These are phyloP conservation scores for Ferrisia virgata DNA, from an alignment of 2,888 invertebrate genomes.

Conservation along the genomic window DNA sequence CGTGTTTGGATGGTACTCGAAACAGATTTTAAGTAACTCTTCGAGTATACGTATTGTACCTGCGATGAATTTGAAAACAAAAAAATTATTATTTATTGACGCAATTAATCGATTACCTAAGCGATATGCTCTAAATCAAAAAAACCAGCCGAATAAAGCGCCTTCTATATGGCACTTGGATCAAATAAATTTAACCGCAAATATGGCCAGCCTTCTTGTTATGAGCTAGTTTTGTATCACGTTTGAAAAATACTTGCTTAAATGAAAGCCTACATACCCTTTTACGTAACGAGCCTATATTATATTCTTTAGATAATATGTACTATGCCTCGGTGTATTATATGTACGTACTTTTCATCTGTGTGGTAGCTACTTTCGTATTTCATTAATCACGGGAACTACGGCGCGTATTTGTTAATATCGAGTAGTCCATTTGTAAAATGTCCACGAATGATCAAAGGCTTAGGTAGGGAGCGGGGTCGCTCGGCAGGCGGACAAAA, in stretches of 20 bases:
- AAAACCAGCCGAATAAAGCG: neutral
- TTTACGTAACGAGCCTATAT: no score
- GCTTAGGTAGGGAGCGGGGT: neutral
- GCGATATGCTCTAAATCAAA: neutral
- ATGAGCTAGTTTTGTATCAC: neutral
- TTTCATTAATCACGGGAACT: slow-evolving; percentile 37
- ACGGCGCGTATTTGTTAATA: slow-evolving; percentile 17
- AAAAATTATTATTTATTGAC: neutral
- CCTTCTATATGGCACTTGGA: neutral
- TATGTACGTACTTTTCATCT: no score
- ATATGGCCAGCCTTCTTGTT: neutral
- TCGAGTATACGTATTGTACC: neutral
- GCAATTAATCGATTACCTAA: slow-evolving; percentile 13
- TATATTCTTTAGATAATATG: no score
- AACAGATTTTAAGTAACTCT: neutral
- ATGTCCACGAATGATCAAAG: slow-evolving; percentile 41
- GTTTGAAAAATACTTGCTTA: neutral
- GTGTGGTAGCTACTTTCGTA: neutral
- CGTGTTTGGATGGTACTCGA: neutral
- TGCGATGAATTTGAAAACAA: neutral
- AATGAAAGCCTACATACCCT: neutral
- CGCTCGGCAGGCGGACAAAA: neutral
- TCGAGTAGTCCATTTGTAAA: slow-evolving; percentile 43
- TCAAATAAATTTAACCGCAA: neutral
- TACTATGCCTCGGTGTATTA: neutral